These are phyloP conservation scores for Mus minutoides DNA, from an alignment of 2,797 vertebrate species.

Conservation along the genomic window DNA sequence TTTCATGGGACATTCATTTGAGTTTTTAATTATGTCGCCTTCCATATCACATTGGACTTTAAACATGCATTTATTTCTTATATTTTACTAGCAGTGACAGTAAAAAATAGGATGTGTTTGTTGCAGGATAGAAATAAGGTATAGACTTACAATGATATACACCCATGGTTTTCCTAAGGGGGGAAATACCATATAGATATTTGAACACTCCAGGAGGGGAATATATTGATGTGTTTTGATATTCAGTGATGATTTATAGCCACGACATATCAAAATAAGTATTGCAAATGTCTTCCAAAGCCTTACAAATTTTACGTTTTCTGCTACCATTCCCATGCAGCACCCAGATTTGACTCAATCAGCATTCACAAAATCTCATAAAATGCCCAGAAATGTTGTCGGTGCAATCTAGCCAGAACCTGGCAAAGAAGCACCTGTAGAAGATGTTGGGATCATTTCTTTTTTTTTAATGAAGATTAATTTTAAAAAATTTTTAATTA, in stretches of 20 bases:
- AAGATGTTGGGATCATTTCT: background rate
- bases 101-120: background rate
- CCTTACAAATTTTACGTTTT: background rate
- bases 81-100: background rate
- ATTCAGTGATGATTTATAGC: background rate
- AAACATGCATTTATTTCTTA: background rate
- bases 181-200: background rate
- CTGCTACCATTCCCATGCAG: background rate
- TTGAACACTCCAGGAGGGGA: background rate
- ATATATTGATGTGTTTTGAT: background rate
- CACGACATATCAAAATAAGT: background rate
- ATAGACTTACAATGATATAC: background rate
- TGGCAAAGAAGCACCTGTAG: background rate
- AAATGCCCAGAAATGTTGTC: background rate
- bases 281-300: background rate
- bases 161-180: background rate
- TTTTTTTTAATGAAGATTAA: too few relatives aligned
- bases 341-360: conserved; percentile 8
- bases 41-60: background rate
- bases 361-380: background rate
- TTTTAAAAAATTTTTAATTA: too few relatives aligned
- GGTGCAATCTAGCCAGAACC: background rate
- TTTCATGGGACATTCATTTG: background rate
- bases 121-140: background rate
- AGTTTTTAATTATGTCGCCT: background rate